Conservation (phyloP, 2,113 vertebrate genomes). For the Eurypyga helias region DNA sequence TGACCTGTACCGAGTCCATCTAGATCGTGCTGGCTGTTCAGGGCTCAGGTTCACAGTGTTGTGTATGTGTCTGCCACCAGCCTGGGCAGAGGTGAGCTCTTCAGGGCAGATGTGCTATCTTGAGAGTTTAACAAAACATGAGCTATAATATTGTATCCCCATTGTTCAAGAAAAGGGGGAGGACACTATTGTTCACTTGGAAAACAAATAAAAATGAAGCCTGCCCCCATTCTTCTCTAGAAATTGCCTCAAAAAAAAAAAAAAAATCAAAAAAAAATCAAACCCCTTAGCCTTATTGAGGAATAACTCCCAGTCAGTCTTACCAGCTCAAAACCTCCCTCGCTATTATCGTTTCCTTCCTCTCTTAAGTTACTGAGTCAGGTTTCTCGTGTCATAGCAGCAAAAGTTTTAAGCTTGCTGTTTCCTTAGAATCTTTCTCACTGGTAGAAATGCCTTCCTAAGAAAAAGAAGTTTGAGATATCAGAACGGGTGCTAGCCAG, state of each 20-base stretch:
- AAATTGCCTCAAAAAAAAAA: not conserved
- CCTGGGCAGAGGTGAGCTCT: not conserved
- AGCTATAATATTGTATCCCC: not conserved
- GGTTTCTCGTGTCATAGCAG: not conserved
- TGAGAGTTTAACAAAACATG: not conserved
- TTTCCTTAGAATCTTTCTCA: not conserved
- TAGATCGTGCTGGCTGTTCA: rapidly evolving
- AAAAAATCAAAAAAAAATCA: not conserved
- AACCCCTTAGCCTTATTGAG: not conserved
- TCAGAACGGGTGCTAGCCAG: not conserved
- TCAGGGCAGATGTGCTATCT: not conserved
- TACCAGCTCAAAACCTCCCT: slow-evolving; percentile 4
- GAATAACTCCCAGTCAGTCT: not conserved
- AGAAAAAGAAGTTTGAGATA: not conserved
- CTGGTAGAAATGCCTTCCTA: not conserved
- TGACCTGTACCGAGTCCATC: not conserved
- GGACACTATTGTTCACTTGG: not conserved
- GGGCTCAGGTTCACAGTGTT: not conserved
- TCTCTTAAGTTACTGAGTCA: slow-evolving; percentile 13
- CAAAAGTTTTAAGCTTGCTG: not conserved
- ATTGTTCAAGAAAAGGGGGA: not conserved
- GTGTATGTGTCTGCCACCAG: not conserved
- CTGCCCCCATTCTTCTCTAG: not conserved
- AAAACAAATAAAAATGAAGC: not conserved
- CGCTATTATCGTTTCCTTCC: slow-evolving; percentile 3